Base-by-base conservation (phyloP, 37 sponge, comb jelly and placozoan species). In the Mnemiopsis leidyi region DNA sequence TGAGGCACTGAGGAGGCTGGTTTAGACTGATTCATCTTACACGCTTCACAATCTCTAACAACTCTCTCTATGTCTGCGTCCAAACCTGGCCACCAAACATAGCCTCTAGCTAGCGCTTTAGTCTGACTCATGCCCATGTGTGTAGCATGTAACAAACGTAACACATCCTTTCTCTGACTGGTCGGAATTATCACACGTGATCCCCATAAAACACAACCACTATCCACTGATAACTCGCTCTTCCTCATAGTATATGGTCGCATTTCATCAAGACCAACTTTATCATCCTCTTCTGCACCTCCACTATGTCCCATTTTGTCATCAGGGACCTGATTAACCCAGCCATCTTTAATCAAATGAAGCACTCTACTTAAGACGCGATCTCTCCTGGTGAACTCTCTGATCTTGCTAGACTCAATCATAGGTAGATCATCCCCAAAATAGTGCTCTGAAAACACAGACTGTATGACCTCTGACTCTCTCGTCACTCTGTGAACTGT, bases 351-450 rank as follows among this genome's bases (percentile, higher is more conserved):
- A 23, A 93, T 48, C 68, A 36, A 93, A 26, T 69, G 38, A 20
- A 82, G 69, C 7, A 96, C 94, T 37, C 93, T 88, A 29, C 69
- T 75, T 32, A 95, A 38, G 1, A 95, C 76, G 26, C 93, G 92
- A 83, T 96, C 94, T 68, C 26, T 24, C n/a, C 92, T 37, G 18
- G 94, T 92, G 21, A 68, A 38, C 90, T 30, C 69, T 75, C 79
- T 33, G 9, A 1, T 7, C 69, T 68, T 32, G 93, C 92, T 25
- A 92, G 92, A 24, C 93, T 94, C 34, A 93, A 71, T 25, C 36
- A 26, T 20, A 79, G 40, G 40, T 90, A 69, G 34, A 68, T 92
- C n/a, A 38, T 31, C 9, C 5, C 13, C 61, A 5, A 48, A 18
- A 13, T 48, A 48, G n/a, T n/a, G n/a, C 61, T 5, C 13, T 48